phyloP scores from a whole-genome alignment of 2,888 invertebrate genomes.

The Drosophila acutilabella region DNA sequence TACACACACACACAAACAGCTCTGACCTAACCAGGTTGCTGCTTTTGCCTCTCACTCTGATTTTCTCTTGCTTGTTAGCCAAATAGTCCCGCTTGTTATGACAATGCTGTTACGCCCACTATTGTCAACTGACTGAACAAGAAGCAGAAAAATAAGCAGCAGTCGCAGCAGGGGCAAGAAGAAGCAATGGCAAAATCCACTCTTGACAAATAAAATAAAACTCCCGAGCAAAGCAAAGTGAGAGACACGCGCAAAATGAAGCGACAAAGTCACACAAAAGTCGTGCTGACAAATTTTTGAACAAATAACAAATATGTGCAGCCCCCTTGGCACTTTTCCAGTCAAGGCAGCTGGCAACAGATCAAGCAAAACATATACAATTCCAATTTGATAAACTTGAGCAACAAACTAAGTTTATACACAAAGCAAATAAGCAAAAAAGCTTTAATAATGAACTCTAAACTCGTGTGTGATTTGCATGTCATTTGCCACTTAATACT shows the following conservation, averaged over 20 bases:
- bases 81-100: constrained; percentile 61
- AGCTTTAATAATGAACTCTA: constrained; percentile 10
- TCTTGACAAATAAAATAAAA: constrained; percentile 51
- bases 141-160: background rate
- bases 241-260: constrained; percentile 47
- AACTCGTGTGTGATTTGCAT: constrained; percentile 57
- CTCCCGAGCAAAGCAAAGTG: constrained; percentile 29
- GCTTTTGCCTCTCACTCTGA: constrained; percentile 14
- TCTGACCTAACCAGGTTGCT: constrained; percentile 36
- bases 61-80: constrained; percentile 51
- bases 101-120: constrained; percentile 40
- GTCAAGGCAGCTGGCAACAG: constrained; percentile 21
- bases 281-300: constrained; percentile 63
- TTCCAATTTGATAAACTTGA: constrained; percentile 22
- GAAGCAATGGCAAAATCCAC: constrained; percentile 40
- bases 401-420: constrained; percentile 7
- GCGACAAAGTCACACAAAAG: constrained; percentile 71
- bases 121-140: background rate
- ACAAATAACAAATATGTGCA: constrained; percentile 61
- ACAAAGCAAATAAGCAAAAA: background rate
- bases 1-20: constrained; percentile 10
- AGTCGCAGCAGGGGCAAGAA: constrained; percentile 6
- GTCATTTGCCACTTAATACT: constrained; percentile 50
- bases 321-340: background rate
- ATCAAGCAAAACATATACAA: constrained; percentile 20